These are phyloP conservation scores for Lepidothrix coronata DNA, from an alignment of 2,113 vertebrate species.

Conservation along the genomic window DNA sequence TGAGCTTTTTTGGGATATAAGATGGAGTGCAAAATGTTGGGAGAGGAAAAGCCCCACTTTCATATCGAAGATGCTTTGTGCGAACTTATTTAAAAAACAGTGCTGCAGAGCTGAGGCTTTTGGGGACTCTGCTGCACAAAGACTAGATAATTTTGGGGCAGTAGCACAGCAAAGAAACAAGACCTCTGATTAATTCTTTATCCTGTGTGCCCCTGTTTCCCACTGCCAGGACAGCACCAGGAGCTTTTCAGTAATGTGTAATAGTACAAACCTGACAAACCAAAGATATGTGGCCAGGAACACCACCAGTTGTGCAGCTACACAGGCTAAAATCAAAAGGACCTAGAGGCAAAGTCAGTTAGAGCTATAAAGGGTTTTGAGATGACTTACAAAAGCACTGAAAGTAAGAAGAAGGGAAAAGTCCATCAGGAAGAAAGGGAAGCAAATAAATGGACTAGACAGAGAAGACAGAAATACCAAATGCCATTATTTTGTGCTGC, in stretches of 20 bases:
- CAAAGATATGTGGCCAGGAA: background rate
- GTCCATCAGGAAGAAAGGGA: background rate
- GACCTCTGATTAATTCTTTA: background rate
- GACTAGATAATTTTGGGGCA: background rate
- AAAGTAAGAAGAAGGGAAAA: background rate
- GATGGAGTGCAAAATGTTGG: background rate
- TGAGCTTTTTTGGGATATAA: background rate
- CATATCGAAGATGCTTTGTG: background rate
- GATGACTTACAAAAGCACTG: background rate
- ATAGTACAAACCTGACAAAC: background rate
- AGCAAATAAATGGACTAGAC: background rate
- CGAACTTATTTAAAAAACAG: background rate
- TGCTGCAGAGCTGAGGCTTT: background rate
- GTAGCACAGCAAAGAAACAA: background rate
- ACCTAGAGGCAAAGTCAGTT: background rate
- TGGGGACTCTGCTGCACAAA: background rate
- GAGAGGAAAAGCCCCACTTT: background rate
- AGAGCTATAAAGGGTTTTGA: background rate
- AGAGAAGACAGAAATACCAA: conserved; percentile 17
- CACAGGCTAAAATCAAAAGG: background rate
- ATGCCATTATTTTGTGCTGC: conserved; percentile 21
- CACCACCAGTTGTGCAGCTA: background rate
- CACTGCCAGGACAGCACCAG: background rate
- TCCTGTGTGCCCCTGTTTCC: background rate
- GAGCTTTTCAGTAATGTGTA: background rate